A percentile compares a stretch with the other conserved stretches of the same genome.
Evolutionary conservation across 2,888 invertebrate genomes (phyloP).

Genomic region (Cetonia aurata): DNA sequence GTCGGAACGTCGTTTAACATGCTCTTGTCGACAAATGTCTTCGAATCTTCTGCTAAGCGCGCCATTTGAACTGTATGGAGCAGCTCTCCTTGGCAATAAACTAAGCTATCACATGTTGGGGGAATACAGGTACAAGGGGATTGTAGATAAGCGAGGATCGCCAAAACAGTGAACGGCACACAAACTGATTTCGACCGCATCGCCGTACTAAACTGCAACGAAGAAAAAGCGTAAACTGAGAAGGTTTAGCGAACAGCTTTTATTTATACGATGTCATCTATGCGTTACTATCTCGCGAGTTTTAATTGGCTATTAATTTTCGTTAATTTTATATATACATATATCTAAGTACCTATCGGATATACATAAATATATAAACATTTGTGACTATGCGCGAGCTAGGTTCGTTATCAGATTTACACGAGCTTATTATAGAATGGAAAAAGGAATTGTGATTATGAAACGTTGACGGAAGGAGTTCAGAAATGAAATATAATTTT

Average conservation of each 20-base stretch:
- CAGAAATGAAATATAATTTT: no score
- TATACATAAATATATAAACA: no score
- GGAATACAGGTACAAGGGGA: background rate
- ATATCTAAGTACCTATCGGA: no score
- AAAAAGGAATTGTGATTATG: no score
- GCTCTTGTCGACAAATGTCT: constrained; percentile 93
- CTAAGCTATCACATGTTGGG: constrained; percentile 41
- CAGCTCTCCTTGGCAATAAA: constrained; percentile 61
- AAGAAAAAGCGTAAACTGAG: constrained; percentile 2
- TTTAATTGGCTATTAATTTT: no score
- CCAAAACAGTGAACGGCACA: constrained; percentile 5
- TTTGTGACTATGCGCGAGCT: no score
- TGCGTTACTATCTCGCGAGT: no score
- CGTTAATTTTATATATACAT: no score
- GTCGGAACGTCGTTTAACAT: constrained; percentile 73
- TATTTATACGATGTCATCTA: constrained; percentile 13
- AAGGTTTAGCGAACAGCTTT: background rate
- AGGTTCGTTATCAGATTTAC: no score
- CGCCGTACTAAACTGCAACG: background rate
- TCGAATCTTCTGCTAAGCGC: constrained; percentile 84
- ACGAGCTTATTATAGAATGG: no score
- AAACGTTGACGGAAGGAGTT: no score
- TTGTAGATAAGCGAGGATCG: constrained; percentile 3
- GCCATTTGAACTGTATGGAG: constrained; percentile 88
- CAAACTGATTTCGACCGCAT: constrained; percentile 12